phyloP scores from a whole-genome alignment of 2,797 vertebrate genomes.

The Urocyon cinereoargenteus region DNA sequence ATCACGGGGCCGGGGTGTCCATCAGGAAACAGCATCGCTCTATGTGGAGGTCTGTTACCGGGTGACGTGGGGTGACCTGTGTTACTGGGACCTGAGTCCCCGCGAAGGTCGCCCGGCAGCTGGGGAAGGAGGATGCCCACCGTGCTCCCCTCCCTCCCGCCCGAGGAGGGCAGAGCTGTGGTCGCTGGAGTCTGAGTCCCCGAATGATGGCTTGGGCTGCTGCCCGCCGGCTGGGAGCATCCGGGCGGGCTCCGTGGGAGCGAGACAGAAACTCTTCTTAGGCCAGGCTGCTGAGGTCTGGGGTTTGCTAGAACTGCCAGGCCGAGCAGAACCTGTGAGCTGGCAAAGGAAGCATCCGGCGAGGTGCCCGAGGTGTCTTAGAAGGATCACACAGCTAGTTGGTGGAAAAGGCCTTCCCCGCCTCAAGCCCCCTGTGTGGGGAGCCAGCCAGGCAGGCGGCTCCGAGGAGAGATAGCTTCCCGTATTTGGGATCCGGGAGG shows the following conservation, averaged over 20 bases:
- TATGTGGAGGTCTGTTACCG: rapidly evolving
- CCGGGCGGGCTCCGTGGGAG: rapidly evolving
- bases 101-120: rapidly evolving
- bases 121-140: neutral
- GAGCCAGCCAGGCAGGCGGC: neutral
- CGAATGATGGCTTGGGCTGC: neutral
- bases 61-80: rapidly evolving
- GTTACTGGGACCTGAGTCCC: neutral
- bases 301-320: neutral
- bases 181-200: neutral
- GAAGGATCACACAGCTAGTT: neutral
- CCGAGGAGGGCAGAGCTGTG: neutral
- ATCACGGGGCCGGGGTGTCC: rapidly evolving
- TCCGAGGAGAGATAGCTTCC: neutral
- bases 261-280: neutral
- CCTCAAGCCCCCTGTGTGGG: too few species aligned
- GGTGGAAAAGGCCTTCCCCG: neutral
- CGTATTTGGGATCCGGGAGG: neutral
- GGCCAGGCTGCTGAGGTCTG: neutral
- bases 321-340: neutral
- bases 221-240: neutral
- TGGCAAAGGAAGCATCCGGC: neutral
- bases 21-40: rapidly evolving
- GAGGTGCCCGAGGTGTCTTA: neutral
- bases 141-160: neutral